Conservation (phyloP, 2,113 vertebrate species). For the Progne subis region DNA sequence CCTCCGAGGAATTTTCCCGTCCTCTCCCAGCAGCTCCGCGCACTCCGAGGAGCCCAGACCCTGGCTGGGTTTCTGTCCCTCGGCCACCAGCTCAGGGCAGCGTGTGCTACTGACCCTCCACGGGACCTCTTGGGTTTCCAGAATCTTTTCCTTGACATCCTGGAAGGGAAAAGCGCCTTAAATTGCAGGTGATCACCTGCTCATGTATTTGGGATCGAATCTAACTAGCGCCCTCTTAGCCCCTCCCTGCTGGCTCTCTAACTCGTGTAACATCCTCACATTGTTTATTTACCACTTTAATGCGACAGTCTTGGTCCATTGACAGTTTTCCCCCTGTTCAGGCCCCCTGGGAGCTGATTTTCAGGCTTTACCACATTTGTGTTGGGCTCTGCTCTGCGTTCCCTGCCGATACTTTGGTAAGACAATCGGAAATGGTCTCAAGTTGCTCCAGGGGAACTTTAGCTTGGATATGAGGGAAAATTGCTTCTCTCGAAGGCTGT, state of each 20-base stretch:
- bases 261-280: neutral
- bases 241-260: neutral
- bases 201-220: neutral
- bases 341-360: neutral
- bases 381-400: neutral
- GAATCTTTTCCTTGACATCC: neutral
- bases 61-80: neutral
- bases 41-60: neutral
- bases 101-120: fast-evolving
- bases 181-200: neutral
- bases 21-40: neutral
- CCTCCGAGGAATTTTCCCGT: neutral
- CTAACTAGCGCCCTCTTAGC: neutral
- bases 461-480: neutral
- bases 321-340: fast-evolving
- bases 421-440: neutral
- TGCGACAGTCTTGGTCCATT: fast-evolving
- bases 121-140: fast-evolving
- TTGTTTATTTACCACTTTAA: fast-evolving
- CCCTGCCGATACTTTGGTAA: fast-evolving
- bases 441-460: neutral
- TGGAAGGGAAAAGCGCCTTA: neutral
- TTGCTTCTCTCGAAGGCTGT: neutral
- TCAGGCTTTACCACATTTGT: fast-evolving
- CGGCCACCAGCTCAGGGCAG: neutral